phyloP scores from a whole-genome alignment of 1,140 invertebrate genomes.

The Drosophila cardini region DNA sequence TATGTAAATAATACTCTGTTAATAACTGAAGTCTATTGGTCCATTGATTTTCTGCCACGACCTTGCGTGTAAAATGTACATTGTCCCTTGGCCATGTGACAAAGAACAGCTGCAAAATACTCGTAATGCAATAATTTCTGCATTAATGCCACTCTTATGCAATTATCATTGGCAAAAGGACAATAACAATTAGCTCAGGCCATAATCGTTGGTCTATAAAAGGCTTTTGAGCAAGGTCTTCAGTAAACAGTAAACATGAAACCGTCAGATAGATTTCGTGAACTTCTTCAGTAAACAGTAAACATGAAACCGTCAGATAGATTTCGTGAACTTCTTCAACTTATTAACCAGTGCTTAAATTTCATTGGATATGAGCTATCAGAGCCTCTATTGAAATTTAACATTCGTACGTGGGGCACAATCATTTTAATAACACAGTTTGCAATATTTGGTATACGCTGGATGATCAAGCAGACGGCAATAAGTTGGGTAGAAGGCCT shows the following conservation, averaged over 20 bases:
- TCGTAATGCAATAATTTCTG: conserved; percentile 26
- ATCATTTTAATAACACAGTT: conserved; percentile 31
- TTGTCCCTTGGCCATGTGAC: conserved; percentile 22
- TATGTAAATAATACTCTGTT: background rate
- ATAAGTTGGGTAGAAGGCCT: conserved; percentile 50
- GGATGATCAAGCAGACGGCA: conserved; percentile 22
- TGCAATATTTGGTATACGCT: conserved; percentile 39
- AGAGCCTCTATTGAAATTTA: conserved; percentile 5
- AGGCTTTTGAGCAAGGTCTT: background rate
- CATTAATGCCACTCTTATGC: conserved; percentile 38
- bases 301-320: conserved; percentile 40
- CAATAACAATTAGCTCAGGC: conserved; percentile 21
- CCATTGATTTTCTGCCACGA: conserved; percentile 6
- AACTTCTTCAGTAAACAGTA: conserved; percentile 24
- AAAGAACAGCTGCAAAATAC: conserved; percentile 20
- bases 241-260: conserved; percentile 23
- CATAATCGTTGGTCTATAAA: conserved; percentile 31
- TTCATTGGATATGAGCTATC: conserved; percentile 55
- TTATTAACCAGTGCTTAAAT: conserved; percentile 46
- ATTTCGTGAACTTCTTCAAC: conserved; percentile 29
- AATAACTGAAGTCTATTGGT: background rate
- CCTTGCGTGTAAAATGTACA: background rate
- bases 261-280: conserved; percentile 35
- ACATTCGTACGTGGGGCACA: conserved; percentile 54
- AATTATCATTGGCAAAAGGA: conserved; percentile 28